phyloP scores from a whole-genome alignment of 2,113 vertebrate species.

The Philantomba maxwellii region DNA sequence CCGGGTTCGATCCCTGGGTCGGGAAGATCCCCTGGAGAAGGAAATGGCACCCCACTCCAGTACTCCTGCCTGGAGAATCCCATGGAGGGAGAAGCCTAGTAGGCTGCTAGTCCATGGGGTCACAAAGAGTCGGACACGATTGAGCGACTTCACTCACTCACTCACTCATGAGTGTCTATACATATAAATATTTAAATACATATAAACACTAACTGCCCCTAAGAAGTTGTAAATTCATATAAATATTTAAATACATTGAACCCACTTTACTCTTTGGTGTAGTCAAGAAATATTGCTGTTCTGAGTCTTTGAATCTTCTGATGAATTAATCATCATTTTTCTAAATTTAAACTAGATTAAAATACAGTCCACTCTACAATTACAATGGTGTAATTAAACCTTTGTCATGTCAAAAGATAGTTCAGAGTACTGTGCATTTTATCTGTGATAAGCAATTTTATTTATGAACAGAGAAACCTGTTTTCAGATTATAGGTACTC shows the following conservation, averaged over 20 bases:
- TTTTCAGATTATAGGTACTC: neutral
- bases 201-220: neutral
- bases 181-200: neutral
- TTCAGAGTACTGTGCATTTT: neutral
- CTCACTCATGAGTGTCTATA: neutral
- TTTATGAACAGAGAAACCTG: neutral
- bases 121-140: too few species aligned
- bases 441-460: neutral
- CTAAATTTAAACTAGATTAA: neutral
- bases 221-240: neutral
- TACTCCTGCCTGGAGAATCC: too few species aligned
- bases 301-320: neutral
- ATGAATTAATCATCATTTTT: neutral
- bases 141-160: too few species aligned
- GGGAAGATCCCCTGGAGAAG: too few species aligned
- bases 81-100: too few species aligned
- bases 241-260: constrained; percentile 24
- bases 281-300: neutral
- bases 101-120: too few species aligned
- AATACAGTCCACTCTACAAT: neutral
- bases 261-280: neutral
- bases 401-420: neutral
- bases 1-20: too few species aligned
- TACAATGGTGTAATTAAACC: neutral
- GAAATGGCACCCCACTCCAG: too few species aligned